These are phyloP conservation scores for Cheilosia soror DNA, from an alignment of 2,888 invertebrate species.

Conservation along the genomic window DNA sequence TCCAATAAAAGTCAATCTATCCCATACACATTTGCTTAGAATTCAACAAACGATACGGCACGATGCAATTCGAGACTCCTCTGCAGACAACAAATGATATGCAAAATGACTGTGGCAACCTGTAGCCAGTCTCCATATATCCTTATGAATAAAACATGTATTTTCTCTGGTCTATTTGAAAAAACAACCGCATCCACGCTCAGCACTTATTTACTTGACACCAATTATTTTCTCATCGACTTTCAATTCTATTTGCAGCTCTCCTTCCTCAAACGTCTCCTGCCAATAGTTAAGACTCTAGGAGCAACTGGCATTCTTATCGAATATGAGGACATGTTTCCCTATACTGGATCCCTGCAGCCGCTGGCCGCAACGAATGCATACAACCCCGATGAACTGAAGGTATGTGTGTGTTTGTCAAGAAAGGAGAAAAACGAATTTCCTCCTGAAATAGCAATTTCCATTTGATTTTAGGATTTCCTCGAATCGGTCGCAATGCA, in stretches of 20 bases:
- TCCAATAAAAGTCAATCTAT: background rate
- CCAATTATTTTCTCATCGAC: slow-evolving; percentile 82
- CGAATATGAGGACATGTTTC: slow-evolving; percentile 94
- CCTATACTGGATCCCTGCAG: slow-evolving; percentile 87
- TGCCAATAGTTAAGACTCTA: slow-evolving; percentile 86
- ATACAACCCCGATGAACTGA: slow-evolving; percentile 81
- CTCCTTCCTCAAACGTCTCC: slow-evolving; percentile 85
- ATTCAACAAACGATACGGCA: slow-evolving; percentile 16
- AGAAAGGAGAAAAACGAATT: slow-evolving; percentile 8
- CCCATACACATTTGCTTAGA: background rate
- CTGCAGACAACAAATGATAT: slow-evolving; percentile 20
- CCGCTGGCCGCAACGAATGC: slow-evolving; percentile 86
- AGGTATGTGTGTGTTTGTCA: slow-evolving; percentile 81
- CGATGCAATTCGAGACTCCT: slow-evolving; percentile 21
- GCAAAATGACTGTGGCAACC: slow-evolving; percentile 13
- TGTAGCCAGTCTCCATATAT: background rate
- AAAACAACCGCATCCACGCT: background rate
- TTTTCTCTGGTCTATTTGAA: slow-evolving; percentile 5
- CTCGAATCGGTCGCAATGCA: slow-evolving; percentile 85
- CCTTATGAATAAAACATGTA: slow-evolving; percentile 47
- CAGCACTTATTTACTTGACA: slow-evolving; percentile 30
- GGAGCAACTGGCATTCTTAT: slow-evolving; percentile 90
- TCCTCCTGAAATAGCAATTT: slow-evolving; percentile 8
- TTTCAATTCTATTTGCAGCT: slow-evolving; percentile 82
- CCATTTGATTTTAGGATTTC: slow-evolving; percentile 83